Base-by-base conservation (phyloP, 2,888 invertebrate genomes). In the Lasius platythorax region DNA sequence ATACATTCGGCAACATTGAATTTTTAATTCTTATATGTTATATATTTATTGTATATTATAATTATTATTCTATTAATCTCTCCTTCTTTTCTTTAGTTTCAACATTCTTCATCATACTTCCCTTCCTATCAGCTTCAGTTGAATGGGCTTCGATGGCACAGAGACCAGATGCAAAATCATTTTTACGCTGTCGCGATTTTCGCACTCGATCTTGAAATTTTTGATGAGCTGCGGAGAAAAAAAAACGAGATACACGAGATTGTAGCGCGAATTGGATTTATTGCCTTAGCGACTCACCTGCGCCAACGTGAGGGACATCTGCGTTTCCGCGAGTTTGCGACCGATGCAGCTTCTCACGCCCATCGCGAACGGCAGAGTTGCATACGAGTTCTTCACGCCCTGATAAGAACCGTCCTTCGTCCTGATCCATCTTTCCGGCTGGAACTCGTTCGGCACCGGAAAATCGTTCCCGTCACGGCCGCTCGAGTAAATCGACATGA, bases 321-420 rank as follows among this genome's bases (percentile, higher is more conserved):
- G 98, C 68, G 96, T 95, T 94, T 98, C 97, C 0, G 98, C 98
- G 87, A 98, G 96, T 93, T 97, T 97, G 92, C 96, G 96, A 0
- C 98, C 98, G 88, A 98, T 96, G 93, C 98, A 98, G 23, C 98
- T 97, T 85, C 98, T 96, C 33, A 96, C 96, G 0, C 98, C 98
- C 87, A 98, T 95, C 1, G 98, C 98, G 94, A 98, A 98, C 6
- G 98, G 98, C 78, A 98, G 92, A 81, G 97, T 97, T 9, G 97
- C 98, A 91, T 97, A 96, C 2, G 97, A 95, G 85, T 97, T 96
- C 82, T 95, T 95, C 2, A 95, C 95, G 40, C 96, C 94, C 9
- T 93, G 88, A 84, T 95, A 95, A 89, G 93, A 95, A 50, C 95
- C 95, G 11, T 94, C 91, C 83, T 96, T 95, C 91, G 95, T 95